Percentiles rank a stretch among this genome's conserved stretches.
Evolutionary conservation across 2,113 vertebrate genomes (phyloP).

Genomic region (Chamaea fasciata): DNA sequence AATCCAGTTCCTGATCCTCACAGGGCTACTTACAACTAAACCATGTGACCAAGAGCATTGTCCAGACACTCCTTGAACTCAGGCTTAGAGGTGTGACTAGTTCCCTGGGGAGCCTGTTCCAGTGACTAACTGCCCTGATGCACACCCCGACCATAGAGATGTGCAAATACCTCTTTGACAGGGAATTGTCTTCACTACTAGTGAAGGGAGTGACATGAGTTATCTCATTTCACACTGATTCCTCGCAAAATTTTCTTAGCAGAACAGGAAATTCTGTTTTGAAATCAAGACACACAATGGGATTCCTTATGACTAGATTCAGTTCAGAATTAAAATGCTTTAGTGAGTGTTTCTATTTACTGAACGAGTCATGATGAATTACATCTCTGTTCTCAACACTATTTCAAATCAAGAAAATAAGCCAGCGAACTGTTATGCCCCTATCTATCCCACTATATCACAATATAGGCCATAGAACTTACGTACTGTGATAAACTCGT

Average conservation of each 20-base stretch:
- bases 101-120: background rate
- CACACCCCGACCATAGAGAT: background rate
- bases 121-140: background rate
- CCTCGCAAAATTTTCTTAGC: background rate
- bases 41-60: accelerated
- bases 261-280: background rate
- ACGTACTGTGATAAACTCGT: background rate
- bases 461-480: background rate
- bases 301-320: background rate
- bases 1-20: accelerated
- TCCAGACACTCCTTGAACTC: background rate
- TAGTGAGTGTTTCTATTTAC: background rate
- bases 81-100: background rate
- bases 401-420: background rate
- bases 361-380: background rate
- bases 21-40: background rate
- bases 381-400: background rate
- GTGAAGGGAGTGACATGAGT: background rate
- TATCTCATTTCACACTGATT: background rate
- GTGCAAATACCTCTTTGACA: background rate
- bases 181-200: background rate
- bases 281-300: background rate
- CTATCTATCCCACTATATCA: background rate
- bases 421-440: background rate
- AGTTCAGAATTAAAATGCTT: background rate